A percentile compares a stretch with the other conserved stretches of the same genome.
phyloP scores from a whole-genome alignment of 1,140 invertebrate species.

The Drosophila dunni region DNA sequence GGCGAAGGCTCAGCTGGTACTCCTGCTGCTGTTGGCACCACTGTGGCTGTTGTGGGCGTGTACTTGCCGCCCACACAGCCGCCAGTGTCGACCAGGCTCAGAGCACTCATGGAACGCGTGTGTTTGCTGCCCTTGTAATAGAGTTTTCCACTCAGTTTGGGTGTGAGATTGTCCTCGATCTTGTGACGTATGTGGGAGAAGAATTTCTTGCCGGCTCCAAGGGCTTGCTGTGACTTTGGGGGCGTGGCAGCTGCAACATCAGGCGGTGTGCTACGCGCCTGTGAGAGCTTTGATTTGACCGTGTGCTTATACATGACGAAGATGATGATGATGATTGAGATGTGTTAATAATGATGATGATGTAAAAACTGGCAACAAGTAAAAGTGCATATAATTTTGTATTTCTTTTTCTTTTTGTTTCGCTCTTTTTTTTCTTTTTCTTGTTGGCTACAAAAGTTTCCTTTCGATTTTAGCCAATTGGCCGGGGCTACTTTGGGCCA shows the following conservation, averaged over 20 bases:
- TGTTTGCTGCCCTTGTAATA: conserved; percentile 77
- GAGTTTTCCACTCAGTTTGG: conserved; percentile 71
- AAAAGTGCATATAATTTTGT: conserved; percentile 69
- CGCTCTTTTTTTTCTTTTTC: neutral
- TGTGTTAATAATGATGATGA: conserved; percentile 18
- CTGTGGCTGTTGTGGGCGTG: conserved; percentile 60
- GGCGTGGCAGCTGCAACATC: conserved; percentile 23
- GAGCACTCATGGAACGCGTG: conserved; percentile 73
- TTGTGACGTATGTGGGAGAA: conserved; percentile 79
- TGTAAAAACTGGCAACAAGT: conserved; percentile 51
- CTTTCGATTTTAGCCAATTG: conserved; percentile 52
- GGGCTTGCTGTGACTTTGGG: conserved; percentile 25
- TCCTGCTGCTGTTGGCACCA: neutral
- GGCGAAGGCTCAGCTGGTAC: neutral
- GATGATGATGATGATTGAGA: conserved; percentile 6
- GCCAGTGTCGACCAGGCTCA: conserved; percentile 54
- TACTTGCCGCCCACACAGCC: conserved; percentile 77
- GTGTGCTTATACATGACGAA: conserved; percentile 74
- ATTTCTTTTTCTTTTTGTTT: conserved; percentile 52
- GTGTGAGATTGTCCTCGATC: conserved; percentile 81
- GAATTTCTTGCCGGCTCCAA: conserved; percentile 75
- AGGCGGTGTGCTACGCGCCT: conserved; percentile 60
- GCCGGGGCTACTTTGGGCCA: conserved; percentile 10
- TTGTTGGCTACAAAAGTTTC: conserved; percentile 43
- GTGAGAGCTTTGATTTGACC: conserved; percentile 70